A percentile compares a stretch with the other conserved stretches of the same genome.
These are phyloP conservation scores for Coendou prehensilis DNA, from an alignment of 2,797 vertebrate species.

Conservation along the genomic window DNA sequence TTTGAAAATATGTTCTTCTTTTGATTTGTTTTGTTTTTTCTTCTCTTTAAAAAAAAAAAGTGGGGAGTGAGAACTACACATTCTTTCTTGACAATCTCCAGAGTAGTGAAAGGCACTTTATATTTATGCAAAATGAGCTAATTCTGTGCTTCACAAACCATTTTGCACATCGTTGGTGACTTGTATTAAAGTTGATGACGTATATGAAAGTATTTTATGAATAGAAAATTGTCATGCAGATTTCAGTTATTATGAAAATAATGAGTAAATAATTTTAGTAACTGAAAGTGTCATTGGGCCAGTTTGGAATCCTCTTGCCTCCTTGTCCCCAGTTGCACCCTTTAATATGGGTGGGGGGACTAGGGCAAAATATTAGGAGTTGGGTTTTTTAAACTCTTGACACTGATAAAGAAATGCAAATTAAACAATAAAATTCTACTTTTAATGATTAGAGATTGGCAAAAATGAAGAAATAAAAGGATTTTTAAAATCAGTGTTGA, in stretches of 20 bases:
- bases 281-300: background rate
- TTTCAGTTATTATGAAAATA: constrained; percentile 61
- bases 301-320: background rate
- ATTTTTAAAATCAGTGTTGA: constrained; percentile 18
- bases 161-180: constrained; percentile 10
- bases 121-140: constrained; percentile 44
- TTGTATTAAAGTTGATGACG: constrained; percentile 66
- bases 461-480: background rate
- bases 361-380: background rate
- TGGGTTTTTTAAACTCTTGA: background rate
- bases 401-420: background rate
- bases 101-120: constrained; percentile 47
- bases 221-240: constrained; percentile 39
- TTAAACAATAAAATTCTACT: background rate
- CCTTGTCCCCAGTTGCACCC: background rate
- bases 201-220: constrained; percentile 63
- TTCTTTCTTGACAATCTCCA: constrained; percentile 21
- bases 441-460: background rate
- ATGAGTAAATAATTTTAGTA: constrained; percentile 47
- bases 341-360: background rate
- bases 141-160: constrained; percentile 40
- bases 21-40: no score
- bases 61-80: background rate
- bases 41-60: background rate
- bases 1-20: no score